A percentile compares a stretch with the other conserved stretches of the same genome.
Evolutionary conservation across 2,797 vertebrate species (phyloP).

Genomic region (Notolabrus celidotus): DNA sequence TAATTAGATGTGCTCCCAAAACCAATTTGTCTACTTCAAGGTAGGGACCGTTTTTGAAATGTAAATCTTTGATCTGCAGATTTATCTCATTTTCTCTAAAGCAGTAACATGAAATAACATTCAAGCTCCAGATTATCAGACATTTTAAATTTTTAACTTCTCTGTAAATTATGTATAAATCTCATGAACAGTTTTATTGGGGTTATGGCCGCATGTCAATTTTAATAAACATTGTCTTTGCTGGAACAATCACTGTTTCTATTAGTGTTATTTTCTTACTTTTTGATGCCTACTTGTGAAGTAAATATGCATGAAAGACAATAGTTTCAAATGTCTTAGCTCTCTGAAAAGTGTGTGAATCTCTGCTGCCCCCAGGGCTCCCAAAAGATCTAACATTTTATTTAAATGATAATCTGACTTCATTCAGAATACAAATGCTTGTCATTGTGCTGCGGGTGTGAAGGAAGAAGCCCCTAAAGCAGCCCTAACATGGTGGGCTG

Average conservation of each 20-base stretch:
- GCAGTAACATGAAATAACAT: constrained; percentile 27
- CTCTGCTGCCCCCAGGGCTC: constrained; percentile 32
- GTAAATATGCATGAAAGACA: constrained; percentile 22
- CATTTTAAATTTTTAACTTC: constrained; percentile 50
- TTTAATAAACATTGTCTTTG: constrained; percentile 83
- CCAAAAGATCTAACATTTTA: constrained; percentile 71
- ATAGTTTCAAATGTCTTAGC: constrained; percentile 35
- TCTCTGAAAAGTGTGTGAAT: constrained; percentile 66
- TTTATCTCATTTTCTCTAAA: constrained; percentile 39
- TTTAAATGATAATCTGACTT: constrained; percentile 76
- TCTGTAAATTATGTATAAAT: constrained; percentile 84
- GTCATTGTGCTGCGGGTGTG: constrained; percentile 74
- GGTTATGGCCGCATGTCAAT: constrained; percentile 82
- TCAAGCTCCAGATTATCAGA: constrained; percentile 50
- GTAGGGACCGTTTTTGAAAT: constrained; percentile 40
- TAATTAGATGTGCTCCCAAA: constrained; percentile 36
- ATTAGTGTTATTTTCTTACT: constrained; percentile 39
- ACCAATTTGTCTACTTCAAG: constrained; percentile 46
- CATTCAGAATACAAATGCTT: constrained; percentile 69
- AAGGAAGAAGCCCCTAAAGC: constrained; percentile 72
- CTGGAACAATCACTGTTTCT: constrained; percentile 59
- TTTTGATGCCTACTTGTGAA: constrained; percentile 2
- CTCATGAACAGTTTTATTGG: constrained; percentile 75
- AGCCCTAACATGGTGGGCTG: constrained; percentile 73
- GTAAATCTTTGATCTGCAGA: constrained; percentile 44